Conservation (phyloP, 2,888 invertebrate species). For the Clitarchus hookeri region DNA sequence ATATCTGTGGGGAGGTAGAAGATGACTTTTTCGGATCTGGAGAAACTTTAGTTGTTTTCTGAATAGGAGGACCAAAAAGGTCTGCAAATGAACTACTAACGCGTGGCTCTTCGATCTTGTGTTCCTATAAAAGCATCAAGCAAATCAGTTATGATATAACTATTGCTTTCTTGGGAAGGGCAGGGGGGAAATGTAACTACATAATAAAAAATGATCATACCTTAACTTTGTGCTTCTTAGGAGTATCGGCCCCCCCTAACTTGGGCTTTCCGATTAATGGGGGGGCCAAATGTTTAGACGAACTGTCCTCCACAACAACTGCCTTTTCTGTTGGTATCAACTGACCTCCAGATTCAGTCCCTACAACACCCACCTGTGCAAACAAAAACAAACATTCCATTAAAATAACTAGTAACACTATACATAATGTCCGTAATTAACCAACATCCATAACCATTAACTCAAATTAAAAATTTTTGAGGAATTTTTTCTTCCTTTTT, state of each 20-base stretch:
- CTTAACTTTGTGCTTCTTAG: constrained; percentile 65
- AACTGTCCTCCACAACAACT: constrained; percentile 31
- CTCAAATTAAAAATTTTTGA: no score
- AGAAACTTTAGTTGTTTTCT: constrained; percentile 73
- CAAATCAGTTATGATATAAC: not conserved
- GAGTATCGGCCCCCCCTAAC: constrained; percentile 56
- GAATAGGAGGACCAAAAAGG: constrained; percentile 82
- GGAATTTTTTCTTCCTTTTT: no score
- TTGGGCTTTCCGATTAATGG: constrained; percentile 73
- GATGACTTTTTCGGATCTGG: constrained; percentile 65
- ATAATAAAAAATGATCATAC: constrained; percentile 43
- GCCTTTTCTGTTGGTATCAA: constrained; percentile 31
- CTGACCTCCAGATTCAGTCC: constrained; percentile 31
- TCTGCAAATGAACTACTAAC: constrained; percentile 69
- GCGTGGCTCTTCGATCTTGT: constrained; percentile 35
- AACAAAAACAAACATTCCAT: not conserved
- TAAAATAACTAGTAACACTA: not conserved
- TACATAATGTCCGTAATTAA: not conserved
- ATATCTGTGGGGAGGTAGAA: constrained; percentile 44
- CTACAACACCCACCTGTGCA: constrained; percentile 34
- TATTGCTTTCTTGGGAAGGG: not conserved
- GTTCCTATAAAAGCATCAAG: constrained; percentile 37
- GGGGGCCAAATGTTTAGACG: constrained; percentile 43
- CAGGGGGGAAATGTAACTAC: not conserved
- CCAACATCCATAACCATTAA: no score